Conservation (phyloP, 2,888 invertebrate genomes). For the Apodemia mormo region DNA sequence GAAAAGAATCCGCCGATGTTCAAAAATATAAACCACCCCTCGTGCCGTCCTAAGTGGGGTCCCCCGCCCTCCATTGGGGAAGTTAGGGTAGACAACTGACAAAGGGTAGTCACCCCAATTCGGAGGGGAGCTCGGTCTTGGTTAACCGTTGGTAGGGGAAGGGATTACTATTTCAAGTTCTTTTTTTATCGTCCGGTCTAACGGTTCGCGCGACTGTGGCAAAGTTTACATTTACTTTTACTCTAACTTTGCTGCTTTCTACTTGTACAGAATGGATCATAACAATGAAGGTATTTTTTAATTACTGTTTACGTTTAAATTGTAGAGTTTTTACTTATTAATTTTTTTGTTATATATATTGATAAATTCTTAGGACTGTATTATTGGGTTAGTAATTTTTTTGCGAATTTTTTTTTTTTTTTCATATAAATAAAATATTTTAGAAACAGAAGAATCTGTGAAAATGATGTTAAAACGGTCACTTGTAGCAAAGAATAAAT, state of each 20-base stretch:
- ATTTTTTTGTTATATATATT: too few species aligned
- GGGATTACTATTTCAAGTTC: constrained; percentile 64
- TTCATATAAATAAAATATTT: background rate
- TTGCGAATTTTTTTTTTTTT: background rate
- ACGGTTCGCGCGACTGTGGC: constrained; percentile 48
- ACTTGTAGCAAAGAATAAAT: constrained; percentile 85
- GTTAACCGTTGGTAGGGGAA: constrained; percentile 68
- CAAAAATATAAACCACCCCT: constrained; percentile 67
- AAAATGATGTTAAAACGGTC: constrained; percentile 56
- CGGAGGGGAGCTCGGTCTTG: constrained; percentile 73
- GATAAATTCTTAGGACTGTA: background rate
- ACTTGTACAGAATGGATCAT: background rate
- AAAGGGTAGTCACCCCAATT: constrained; percentile 78
- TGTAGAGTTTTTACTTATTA: background rate
- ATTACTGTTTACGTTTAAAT: background rate
- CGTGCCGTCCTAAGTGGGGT: constrained; percentile 69
- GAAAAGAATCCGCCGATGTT: constrained; percentile 53
- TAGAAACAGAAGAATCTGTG: constrained; percentile 42
- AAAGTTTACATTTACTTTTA: constrained; percentile 35
- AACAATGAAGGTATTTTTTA: constrained; percentile 11
- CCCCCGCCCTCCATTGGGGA: constrained; percentile 74
- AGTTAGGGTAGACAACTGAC: constrained; percentile 68
- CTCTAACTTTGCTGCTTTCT: constrained; percentile 17
- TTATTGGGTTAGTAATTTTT: background rate
- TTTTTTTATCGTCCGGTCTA: constrained; percentile 53